These are phyloP conservation scores for Pangasianodon hypophthalmus DNA, from an alignment of 2,113 vertebrate genomes.

Conservation along the genomic window DNA sequence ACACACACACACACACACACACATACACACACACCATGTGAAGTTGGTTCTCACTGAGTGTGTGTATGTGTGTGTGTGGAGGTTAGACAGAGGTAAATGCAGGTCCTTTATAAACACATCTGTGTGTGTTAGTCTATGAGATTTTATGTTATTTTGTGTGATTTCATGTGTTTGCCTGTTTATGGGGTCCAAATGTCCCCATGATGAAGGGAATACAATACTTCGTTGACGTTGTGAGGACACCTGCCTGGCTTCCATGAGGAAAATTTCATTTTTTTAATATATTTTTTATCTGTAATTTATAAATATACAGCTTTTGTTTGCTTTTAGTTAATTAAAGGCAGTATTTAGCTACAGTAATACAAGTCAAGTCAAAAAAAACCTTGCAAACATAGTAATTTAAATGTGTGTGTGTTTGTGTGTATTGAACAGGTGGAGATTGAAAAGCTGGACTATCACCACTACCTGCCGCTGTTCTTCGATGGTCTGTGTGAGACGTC, in stretches of 20 bases:
- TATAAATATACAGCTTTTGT: background rate
- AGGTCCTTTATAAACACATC: background rate
- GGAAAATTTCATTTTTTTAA: background rate
- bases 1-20: background rate
- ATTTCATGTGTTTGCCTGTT: background rate
- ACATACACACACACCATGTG: background rate
- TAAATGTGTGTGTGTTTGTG: constrained; percentile 10
- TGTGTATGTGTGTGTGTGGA: background rate
- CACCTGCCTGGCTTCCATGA: no score
- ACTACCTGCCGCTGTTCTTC: constrained; percentile 91
- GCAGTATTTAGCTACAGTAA: background rate
- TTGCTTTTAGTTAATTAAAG: background rate
- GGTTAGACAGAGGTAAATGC: background rate
- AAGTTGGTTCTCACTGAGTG: background rate
- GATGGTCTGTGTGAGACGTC: constrained; percentile 88
- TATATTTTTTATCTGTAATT: no score
- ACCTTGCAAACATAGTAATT: background rate
- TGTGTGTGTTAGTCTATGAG: constrained; percentile 57
- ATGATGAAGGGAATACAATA: background rate
- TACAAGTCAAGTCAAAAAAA: background rate
- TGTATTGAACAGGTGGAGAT: constrained; percentile 80
- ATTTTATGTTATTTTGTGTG: constrained; percentile 20
- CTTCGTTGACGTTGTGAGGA: background rate
- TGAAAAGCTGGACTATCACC: constrained; percentile 90
- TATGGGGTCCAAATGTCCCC: background rate